phyloP scores from a whole-genome alignment of 1,140 invertebrate species.

The Arion vulgaris region DNA sequence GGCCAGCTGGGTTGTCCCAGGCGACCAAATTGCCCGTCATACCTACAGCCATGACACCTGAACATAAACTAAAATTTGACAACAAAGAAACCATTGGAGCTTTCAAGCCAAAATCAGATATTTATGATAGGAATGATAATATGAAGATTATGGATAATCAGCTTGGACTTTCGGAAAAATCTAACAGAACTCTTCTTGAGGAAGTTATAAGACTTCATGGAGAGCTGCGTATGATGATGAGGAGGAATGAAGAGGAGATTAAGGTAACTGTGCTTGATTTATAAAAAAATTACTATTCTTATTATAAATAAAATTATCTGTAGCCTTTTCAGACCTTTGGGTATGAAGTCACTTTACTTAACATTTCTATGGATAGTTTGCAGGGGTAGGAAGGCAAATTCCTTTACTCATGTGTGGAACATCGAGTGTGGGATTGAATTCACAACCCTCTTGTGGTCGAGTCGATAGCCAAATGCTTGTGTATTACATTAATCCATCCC shows the following conservation, averaged over 20 bases:
- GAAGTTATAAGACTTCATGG: conserved; percentile 71
- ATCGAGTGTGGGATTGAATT: too few species aligned
- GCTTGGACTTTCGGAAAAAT: conserved; percentile 68
- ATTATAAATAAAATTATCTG: background rate
- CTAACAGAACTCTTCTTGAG: conserved; percentile 70
- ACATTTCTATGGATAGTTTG: too few species aligned
- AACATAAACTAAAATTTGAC: conserved; percentile 41
- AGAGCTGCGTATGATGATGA: conserved; percentile 63
- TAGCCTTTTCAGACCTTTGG: too few species aligned
- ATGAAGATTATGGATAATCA: conserved; percentile 66
- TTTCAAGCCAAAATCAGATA: conserved; percentile 36
- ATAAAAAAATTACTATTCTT: background rate
- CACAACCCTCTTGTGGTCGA: too few species aligned
- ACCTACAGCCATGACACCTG: conserved; percentile 47
- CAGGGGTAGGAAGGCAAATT: too few species aligned
- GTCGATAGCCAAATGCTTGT: too few species aligned
- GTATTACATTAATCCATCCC: too few species aligned
- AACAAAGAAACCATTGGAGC: conserved; percentile 30
- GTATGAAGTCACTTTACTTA: too few species aligned
- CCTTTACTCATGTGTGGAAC: too few species aligned
- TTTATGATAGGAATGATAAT: conserved; percentile 60
- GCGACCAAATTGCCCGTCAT: conserved; percentile 61
- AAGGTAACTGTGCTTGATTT: conserved; percentile 12
- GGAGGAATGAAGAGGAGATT: conserved; percentile 63
- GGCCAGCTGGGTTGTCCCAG: conserved; percentile 39